Evolutionary conservation across 2,113 vertebrate genomes (phyloP).

Genomic region (Phalacrocorax carbo): DNA sequence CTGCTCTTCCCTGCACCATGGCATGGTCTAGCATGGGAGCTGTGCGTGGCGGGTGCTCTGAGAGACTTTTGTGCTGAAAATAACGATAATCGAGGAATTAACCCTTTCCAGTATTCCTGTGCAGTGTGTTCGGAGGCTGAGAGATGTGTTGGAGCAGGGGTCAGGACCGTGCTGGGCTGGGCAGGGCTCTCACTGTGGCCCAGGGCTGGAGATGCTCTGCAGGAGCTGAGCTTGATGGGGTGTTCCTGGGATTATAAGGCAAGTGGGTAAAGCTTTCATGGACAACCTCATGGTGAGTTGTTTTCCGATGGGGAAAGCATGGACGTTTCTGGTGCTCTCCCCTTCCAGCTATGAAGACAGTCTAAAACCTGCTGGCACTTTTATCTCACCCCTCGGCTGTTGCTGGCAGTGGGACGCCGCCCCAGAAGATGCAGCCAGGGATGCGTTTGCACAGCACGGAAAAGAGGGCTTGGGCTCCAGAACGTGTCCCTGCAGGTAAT

Average conservation of each 20-base stretch:
- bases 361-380: not conserved
- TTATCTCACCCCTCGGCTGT: not conserved
- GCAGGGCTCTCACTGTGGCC: not conserved
- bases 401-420: slow-evolving; percentile 64
- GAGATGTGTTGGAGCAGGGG: not conserved
- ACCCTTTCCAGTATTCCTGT: too few species aligned
- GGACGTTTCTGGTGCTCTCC: not conserved
- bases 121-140: not conserved
- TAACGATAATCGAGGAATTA: too few species aligned
- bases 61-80: not conserved
- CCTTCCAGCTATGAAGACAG: not conserved
- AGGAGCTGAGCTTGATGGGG: not conserved
- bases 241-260: not conserved
- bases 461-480: slow-evolving; percentile 47
- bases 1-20: not conserved
- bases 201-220: not conserved
- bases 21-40: not conserved
- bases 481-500: accelerated
- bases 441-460: too few species aligned
- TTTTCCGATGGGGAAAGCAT: not conserved
- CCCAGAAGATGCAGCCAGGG: slow-evolving; percentile 50
- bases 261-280: not conserved
- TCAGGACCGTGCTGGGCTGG: not conserved
- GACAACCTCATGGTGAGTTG: not conserved
- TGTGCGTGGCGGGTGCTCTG: too few species aligned